Conservation (phyloP, 2,113 vertebrate genomes). For the Hylia prasina region DNA sequence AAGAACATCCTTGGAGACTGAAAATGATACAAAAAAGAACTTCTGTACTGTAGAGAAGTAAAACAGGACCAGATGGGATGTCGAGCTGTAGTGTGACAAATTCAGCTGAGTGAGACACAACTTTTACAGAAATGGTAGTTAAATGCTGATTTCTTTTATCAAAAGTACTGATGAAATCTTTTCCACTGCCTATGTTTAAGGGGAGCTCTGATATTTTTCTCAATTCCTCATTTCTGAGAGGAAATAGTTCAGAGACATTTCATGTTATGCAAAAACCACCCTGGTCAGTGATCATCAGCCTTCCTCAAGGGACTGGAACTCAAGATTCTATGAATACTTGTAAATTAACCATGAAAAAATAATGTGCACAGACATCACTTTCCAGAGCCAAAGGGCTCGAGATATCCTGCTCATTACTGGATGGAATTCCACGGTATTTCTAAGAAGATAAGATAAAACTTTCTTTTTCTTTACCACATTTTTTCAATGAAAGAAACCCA, state of each 20-base stretch:
- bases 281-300: not conserved
- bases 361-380: not conserved
- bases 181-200: not conserved
- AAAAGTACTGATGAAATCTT: not conserved
- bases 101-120: not conserved
- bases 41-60: not conserved
- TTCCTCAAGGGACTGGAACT: not conserved
- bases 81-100: not conserved
- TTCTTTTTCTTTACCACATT: not conserved
- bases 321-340: not conserved
- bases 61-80: not conserved
- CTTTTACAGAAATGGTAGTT: not conserved
- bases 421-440: not conserved
- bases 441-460: not conserved
- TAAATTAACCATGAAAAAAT: not conserved
- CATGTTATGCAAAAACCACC: not conserved
- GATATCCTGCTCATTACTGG: not conserved
- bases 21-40: not conserved
- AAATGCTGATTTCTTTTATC: not conserved
- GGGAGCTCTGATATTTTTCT: not conserved
- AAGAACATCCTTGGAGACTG: not conserved
- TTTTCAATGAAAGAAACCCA: not conserved
- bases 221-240: not conserved
- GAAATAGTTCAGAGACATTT: not conserved
- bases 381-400: not conserved